Conservation (phyloP, 1,140 invertebrate genomes). For the Brachionus koreanus region DNA sequence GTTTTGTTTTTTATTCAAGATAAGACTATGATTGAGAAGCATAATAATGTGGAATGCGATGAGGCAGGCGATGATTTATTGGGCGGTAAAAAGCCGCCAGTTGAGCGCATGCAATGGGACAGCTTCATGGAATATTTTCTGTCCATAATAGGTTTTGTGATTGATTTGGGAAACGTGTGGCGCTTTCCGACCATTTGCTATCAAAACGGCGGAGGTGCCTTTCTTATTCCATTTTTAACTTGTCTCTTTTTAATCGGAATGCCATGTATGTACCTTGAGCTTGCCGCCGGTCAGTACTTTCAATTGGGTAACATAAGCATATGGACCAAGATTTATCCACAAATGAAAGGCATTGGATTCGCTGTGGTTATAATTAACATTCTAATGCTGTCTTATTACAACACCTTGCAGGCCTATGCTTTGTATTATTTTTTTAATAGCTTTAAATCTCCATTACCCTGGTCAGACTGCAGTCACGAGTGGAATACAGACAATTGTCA, state of each 20-base stretch:
- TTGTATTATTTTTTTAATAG: slow-evolving; percentile 56
- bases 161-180: slow-evolving; percentile 45
- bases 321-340: slow-evolving; percentile 17
- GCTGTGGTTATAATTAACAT: slow-evolving; percentile 52
- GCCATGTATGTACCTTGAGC: slow-evolving; percentile 45
- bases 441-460: slow-evolving; percentile 56
- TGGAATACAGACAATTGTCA: slow-evolving; percentile 59
- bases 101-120: slow-evolving; percentile 28
- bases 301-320: slow-evolving; percentile 30
- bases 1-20: background rate
- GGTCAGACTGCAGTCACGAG: slow-evolving; percentile 58
- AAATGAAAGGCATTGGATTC: slow-evolving; percentile 52
- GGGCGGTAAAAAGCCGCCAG: background rate
- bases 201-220: slow-evolving; percentile 45
- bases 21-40: background rate
- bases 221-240: slow-evolving; percentile 46
- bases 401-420: slow-evolving; percentile 58
- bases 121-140: slow-evolving; percentile 33
- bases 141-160: slow-evolving; percentile 44
- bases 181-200: slow-evolving; percentile 44
- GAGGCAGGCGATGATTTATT: background rate
- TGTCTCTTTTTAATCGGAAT: slow-evolving; percentile 44
- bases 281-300: slow-evolving; percentile 29
- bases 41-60: background rate
- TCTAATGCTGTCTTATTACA: slow-evolving; percentile 56